Evolutionary conservation across 2,797 vertebrate species (phyloP), one percentile per base, ranked within the genome.

Genomic region (Rhadinocentrus ornatus): DNA sequence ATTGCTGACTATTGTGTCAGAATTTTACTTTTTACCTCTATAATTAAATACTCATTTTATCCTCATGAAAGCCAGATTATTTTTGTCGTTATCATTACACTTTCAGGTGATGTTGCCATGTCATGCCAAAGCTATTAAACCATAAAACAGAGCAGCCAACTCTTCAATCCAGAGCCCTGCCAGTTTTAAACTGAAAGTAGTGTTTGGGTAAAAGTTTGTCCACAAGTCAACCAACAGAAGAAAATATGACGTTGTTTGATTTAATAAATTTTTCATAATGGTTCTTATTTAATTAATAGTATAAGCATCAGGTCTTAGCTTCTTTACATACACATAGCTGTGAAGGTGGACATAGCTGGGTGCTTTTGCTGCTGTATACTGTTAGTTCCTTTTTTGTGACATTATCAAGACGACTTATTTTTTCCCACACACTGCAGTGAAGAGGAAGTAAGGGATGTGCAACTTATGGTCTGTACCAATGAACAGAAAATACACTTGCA

Each of bases 51-150:
- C 74, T 75, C 46, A 66, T 60, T 76, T 58, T 59, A 48, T 18
- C 24, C 31, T 48, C 35, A 58, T 82, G 66, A 79, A 81, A 71
- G 26, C 0, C 65, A 39, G 62, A 22, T 11, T 1, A 73, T 76
- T 70, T 31, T 73, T 54, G n/a, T 54, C 2, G 2, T 12, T 66
- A 65, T 46, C 37, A 2, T 73, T 67, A 82, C 66, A 62, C 0
- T 0, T 57, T 82, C 85, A 90, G 81, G 71, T 78, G 87, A 89
- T 57, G 26, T n/a, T 63, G 29, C 44, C 2, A n/a, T 35, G 22
- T 37, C 13, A 39, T 64, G 61, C 66, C 56, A 80, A 63, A 59
- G 56, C 20, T 62, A 66, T 73, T 61, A 56, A 75, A 62, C 46
- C 34, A 69, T 84, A 77, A 88, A 82, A 76, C 6, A 46, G 63